Evolutionary conservation across 2,797 vertebrate genomes (phyloP).

Genomic region (Macropodus opercularis): DNA sequence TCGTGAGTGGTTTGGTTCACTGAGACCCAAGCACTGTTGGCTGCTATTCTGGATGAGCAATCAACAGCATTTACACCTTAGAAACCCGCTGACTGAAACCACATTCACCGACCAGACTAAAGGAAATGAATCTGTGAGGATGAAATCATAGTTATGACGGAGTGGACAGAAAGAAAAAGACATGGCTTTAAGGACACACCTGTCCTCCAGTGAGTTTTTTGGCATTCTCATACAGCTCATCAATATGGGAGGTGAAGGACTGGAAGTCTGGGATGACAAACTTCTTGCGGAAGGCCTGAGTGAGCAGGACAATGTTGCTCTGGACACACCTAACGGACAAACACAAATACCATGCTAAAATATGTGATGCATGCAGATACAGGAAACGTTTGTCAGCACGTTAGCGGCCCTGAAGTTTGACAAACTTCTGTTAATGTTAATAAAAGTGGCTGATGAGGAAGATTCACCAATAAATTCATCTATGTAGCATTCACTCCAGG

Average conservation of each 20-base stretch:
- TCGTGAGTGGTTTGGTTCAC: background rate
- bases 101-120: conserved; percentile 10
- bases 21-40: background rate
- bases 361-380: conserved; percentile 52
- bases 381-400: conserved; percentile 57
- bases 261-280: conserved; percentile 99
- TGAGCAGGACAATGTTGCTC: conserved; percentile 98
- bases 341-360: conserved; percentile 68
- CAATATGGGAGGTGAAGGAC: conserved; percentile 95
- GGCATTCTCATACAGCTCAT: conserved; percentile 92
- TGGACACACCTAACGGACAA: conserved; percentile 92
- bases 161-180: background rate
- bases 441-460: conserved; percentile 37
- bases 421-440: conserved; percentile 61
- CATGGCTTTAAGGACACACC: conserved; percentile 78
- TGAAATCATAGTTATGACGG: conserved; percentile 20
- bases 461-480: conserved; percentile 29
- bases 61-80: conserved; percentile 6
- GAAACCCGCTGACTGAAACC: conserved; percentile 14
- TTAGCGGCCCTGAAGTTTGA: conserved; percentile 42
- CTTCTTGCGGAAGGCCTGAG: conserved; percentile 98
- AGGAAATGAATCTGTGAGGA: conserved; percentile 35
- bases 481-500: conserved; percentile 5
- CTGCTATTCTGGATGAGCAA: background rate
- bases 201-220: conserved; percentile 92